A percentile compares a stretch with the other conserved stretches of the same genome.
Evolutionary conservation across 2,113 vertebrate genomes (phyloP).

Genomic region (Suncus etruscus): DNA sequence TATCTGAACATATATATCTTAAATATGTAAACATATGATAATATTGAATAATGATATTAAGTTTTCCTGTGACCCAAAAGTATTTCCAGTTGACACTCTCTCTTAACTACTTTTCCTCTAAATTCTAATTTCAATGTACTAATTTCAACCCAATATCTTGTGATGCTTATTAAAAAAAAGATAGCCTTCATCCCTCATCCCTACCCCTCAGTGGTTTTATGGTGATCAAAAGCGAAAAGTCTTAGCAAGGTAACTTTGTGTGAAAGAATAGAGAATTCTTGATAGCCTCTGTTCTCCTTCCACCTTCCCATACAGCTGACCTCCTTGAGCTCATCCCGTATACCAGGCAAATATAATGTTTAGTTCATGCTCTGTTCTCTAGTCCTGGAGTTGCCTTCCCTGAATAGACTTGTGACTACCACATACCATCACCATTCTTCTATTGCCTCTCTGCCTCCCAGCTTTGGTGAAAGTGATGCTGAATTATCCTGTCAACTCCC

Average conservation of each 20-base stretch:
- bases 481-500: too few relatives aligned
- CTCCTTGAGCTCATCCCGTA: too few relatives aligned
- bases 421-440: too few relatives aligned
- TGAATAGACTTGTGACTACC: background rate
- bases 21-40: background rate
- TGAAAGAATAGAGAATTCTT: too few relatives aligned
- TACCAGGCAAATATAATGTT: too few relatives aligned
- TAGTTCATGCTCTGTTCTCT: background rate
- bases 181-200: background rate
- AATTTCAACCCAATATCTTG: background rate
- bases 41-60: too few relatives aligned
- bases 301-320: too few relatives aligned
- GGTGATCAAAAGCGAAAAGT: too few relatives aligned
- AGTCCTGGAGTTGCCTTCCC: accelerated
- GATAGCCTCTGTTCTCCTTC: too few relatives aligned
- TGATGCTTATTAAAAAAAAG: background rate
- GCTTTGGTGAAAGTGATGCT: too few relatives aligned
- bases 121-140: background rate
- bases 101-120: background rate
- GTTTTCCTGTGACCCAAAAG: background rate
- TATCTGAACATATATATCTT: background rate
- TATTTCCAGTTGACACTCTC: background rate
- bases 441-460: too few relatives aligned
- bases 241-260: too few relatives aligned
- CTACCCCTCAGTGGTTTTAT: background rate